Evolutionary conservation across 92 coral and sea anemone genomes (phyloP).

Genomic region (Porites rus): DNA sequence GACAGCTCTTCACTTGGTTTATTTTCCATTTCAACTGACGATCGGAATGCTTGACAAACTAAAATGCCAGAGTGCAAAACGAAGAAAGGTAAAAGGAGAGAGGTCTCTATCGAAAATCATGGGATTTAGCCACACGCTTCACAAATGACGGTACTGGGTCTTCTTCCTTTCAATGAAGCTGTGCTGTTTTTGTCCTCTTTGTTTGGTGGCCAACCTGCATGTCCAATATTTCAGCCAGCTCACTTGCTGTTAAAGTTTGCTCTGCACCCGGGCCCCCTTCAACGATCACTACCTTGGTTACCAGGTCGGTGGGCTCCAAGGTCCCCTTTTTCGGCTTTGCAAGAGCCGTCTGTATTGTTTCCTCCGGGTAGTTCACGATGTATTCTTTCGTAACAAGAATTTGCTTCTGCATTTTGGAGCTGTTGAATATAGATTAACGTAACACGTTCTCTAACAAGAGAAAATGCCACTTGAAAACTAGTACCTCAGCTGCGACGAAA

Average conservation of each 20-base stretch:
- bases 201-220: slow-evolving; percentile 83
- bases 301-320: slow-evolving; percentile 65
- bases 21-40: not conserved
- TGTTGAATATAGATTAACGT: not conserved
- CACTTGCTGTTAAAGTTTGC: slow-evolving; percentile 75
- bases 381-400: slow-evolving; percentile 81
- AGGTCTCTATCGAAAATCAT: too few relatives aligned
- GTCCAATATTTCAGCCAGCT: slow-evolving; percentile 89
- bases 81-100: too few relatives aligned
- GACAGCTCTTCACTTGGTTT: not conserved
- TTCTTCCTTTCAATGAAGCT: not conserved
- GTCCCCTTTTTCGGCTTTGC: slow-evolving; percentile 53
- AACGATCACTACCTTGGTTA: slow-evolving; percentile 75
- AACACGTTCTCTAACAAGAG: not conserved
- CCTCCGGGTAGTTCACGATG: slow-evolving; percentile 57
- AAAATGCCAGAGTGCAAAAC: too few relatives aligned
- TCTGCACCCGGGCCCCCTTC: slow-evolving; percentile 71
- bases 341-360: slow-evolving; percentile 28
- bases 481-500: not conserved
- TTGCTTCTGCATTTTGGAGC: slow-evolving; percentile 69
- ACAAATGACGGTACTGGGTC: too few relatives aligned
- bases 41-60: not conserved
- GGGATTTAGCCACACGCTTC: too few relatives aligned
- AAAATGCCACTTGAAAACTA: not conserved
- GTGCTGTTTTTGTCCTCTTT: slow-evolving; percentile 44